Percentiles rank a stretch among this genome's conserved stretches.
These are phyloP conservation scores for Lithophane ornitopus DNA, from an alignment of 2,888 invertebrate genomes.

Conservation along the genomic window DNA sequence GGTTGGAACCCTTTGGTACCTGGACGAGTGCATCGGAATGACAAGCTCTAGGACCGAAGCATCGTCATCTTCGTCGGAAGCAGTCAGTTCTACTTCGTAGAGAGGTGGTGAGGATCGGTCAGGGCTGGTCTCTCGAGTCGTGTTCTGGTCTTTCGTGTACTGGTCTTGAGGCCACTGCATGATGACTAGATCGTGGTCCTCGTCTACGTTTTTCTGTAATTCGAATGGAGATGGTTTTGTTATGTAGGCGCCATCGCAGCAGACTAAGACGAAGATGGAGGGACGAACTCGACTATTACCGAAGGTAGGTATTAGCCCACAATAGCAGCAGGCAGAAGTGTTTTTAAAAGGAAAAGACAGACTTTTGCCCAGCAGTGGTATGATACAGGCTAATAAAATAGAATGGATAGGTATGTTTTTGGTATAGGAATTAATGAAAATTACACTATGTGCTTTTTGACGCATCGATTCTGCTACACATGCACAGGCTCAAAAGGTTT, in stretches of 20 bases:
- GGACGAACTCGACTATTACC: no score
- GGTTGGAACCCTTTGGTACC: constrained; percentile 79
- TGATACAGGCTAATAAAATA: no score
- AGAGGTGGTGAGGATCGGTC: constrained; percentile 82
- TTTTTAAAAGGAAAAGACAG: no score
- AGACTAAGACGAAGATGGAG: no score
- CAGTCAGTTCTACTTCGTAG: constrained; percentile 85
- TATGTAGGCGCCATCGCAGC: not conserved
- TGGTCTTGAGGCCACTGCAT: constrained; percentile 55
- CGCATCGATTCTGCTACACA: not conserved
- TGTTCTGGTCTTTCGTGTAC: constrained; percentile 46
- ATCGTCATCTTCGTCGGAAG: constrained; percentile 87
- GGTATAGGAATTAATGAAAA: no score
- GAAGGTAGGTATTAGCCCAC: no score
- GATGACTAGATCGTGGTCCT: constrained; percentile 56
- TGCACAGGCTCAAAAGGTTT: not conserved
- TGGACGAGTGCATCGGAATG: constrained; percentile 80
- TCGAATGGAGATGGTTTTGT: not conserved
- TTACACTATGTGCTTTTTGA: not conserved
- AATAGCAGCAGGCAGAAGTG: no score
- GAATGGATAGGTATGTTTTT: no score
- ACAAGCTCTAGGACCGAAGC: constrained; percentile 84
- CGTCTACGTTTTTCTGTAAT: constrained; percentile 52
- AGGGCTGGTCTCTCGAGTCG: constrained; percentile 45
- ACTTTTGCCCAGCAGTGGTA: no score